Base-by-base conservation (phyloP, 2,113 vertebrate species). In the Lepisosteus oculatus region DNA sequence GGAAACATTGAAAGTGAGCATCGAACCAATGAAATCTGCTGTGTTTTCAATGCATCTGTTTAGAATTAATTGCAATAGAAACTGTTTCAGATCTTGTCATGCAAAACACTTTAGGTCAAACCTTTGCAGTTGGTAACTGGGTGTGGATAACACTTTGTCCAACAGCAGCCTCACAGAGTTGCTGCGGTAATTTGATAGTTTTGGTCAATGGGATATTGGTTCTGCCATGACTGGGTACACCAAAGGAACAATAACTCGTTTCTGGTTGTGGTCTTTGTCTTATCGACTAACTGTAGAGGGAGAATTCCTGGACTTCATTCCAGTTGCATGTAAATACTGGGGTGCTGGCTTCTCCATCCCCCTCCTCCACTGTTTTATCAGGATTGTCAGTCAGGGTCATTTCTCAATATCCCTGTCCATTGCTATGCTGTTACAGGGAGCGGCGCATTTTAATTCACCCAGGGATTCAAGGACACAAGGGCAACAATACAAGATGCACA, bases 361-460 rank as follows among this genome's bases (percentile, higher is more conserved):
- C 15, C 4, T 7, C 47, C 44, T 4, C 6, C 13, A 15, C 61
- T 67, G 54, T n/a, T 51, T 65, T 42, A 15, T 43, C 55, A 64
- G 8, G 42, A 4, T 2, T 9, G 59, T 14, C 43, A 29, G 12
- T 70, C 65, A 71, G 54, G 54, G 72, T 78, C 67, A 56, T 11
- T 55, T 15, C 57, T 62, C 65, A 70, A 77, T 70, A 68, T 57
- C 42, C 8, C 63, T 56, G 74, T 59, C 71, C 70, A 63, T 12
- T 45, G 5, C 42, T 67, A 29, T 71, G 57, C 63, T 51, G 56
- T 3, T 9, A 5, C 69, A 70, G 68, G 72, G 14, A 63, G 47
- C 12, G 43, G 54, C 54, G 66, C 57, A 57, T 67, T 62, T 44
- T 71, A 72, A 76, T 70, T 80, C 61, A 43, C 45, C 56, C 15